Base-by-base conservation (phyloP, 2,797 vertebrate genomes). In the Coluber constrictor region DNA sequence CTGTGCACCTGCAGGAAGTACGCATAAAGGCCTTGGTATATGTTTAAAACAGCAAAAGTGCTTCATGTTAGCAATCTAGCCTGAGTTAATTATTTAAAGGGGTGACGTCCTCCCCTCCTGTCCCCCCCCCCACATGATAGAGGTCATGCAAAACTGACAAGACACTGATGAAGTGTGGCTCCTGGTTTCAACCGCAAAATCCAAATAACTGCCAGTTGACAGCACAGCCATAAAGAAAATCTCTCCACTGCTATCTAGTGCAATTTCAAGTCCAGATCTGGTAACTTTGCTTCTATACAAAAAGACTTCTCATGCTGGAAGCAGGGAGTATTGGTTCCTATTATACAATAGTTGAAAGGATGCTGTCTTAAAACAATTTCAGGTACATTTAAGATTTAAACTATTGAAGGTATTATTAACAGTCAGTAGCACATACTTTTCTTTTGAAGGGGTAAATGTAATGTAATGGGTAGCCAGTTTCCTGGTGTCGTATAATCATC, bases 1-100 rank as follows among this genome's bases (percentile, higher is more conserved):
- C 98, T 93, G 95, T 98, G 18, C 97, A 98, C 0, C 97, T 98
- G n/a, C 98, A 98, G 97, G 98, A 99, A 98, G 99, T 99, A 97
- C 96, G 96, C 91, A 94, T 93, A 51, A 94, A 10, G 32, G 94
- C 18, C 11, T n/a, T 93, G 93, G 6, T 23, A 0, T 88, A 6
- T 43, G 1, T 86, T 92, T 47, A 60, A n/a, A 57, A 54, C 91
- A 60, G 43, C 47, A 47, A 90, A 61, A 12, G 66, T 32, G 89
- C 27, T 13, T 25, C 86, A 91, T 89, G 87, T 57, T 89, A 57
- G 20, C 15, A 32, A 9, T 88, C 23, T 51, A 59, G 60, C 47
- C 16, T 43, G 23, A 89, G n/a, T 37, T 91, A 89, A 89, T 91
- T 66, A 79, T 89, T 91, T 88, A 89, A n/a, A 86, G 29, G 25